Evolutionary conservation across 2,888 invertebrate species (phyloP).

Genomic region (Pseudococcus viburni): DNA sequence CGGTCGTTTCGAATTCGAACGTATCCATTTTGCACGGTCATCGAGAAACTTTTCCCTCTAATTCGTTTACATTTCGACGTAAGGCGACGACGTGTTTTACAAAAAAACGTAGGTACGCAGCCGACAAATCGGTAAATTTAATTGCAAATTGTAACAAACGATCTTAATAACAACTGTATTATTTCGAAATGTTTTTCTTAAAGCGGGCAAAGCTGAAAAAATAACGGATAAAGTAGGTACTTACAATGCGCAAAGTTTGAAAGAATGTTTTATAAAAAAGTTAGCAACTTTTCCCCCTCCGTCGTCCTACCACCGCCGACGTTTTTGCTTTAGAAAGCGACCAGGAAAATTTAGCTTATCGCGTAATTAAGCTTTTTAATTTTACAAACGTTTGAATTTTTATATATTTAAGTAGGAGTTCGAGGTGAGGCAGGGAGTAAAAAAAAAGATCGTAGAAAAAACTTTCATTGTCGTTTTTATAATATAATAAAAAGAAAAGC

Average conservation of each 20-base stretch:
- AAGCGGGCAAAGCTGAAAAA: background rate
- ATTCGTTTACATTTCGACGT: background rate
- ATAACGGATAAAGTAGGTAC: constrained; percentile 15
- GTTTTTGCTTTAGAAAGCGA: constrained; percentile 1
- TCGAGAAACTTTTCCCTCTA: background rate
- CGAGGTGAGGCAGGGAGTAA: no score
- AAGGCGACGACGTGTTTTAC: background rate
- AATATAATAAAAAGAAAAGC: constrained; percentile 21
- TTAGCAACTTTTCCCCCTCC: constrained; percentile 9
- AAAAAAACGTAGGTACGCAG: background rate
- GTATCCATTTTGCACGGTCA: background rate
- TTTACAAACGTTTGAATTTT: constrained; percentile 44
- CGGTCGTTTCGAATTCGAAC: background rate
- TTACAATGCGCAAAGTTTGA: constrained; percentile 36
- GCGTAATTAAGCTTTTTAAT: constrained; percentile 47
- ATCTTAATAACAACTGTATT: constrained; percentile 43
- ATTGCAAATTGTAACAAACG: constrained; percentile 27
- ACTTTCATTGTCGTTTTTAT: constrained; percentile 40
- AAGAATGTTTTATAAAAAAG: constrained; percentile 36
- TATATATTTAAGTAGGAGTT: constrained; percentile 10
- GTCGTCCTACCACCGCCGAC: background rate
- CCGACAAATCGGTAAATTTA: constrained; percentile 29
- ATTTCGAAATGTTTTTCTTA: background rate
- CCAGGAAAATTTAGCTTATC: constrained; percentile 43
- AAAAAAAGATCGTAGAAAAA: constrained; percentile 16